Percentiles rank a stretch among this genome's conserved stretches.
These are phyloP conservation scores for Campylomormyrus tamandua DNA, from an alignment of 2,113 vertebrate genomes.

Conservation along the genomic window DNA sequence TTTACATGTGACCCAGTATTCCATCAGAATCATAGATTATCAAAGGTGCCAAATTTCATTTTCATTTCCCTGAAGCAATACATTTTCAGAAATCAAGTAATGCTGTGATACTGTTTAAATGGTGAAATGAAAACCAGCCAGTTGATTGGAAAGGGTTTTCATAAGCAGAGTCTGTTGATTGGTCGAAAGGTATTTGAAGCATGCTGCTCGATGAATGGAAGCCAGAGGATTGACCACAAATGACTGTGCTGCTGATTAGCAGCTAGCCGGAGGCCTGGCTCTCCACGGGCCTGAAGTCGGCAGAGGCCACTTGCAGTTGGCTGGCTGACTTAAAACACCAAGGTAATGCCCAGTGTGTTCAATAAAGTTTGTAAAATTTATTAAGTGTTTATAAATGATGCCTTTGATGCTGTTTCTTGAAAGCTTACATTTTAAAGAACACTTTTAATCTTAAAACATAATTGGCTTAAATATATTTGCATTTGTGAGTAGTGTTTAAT, in stretches of 20 bases:
- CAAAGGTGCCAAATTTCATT: background rate
- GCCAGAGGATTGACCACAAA: background rate
- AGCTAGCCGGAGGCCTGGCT: background rate
- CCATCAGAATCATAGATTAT: background rate
- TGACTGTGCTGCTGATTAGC: background rate
- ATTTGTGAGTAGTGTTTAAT: background rate
- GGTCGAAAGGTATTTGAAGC: background rate
- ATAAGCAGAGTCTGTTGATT: background rate
- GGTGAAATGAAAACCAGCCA: background rate
- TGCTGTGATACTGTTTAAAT: background rate
- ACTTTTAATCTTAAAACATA: background rate
- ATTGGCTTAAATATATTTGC: background rate
- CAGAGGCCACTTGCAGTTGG: background rate
- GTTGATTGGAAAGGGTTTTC: background rate
- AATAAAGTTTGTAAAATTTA: background rate
- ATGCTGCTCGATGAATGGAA: background rate
- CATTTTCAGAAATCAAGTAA: background rate
- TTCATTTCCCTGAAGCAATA: background rate
- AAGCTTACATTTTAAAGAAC: background rate
- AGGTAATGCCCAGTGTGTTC: background rate
- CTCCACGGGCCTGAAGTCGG: background rate
- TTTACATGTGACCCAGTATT: background rate
- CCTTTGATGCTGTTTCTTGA: background rate
- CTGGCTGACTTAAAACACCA: background rate
- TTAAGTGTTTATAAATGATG: background rate